phyloP scores from a whole-genome alignment of 2,888 invertebrate genomes.

The Leucozona laternaria region DNA sequence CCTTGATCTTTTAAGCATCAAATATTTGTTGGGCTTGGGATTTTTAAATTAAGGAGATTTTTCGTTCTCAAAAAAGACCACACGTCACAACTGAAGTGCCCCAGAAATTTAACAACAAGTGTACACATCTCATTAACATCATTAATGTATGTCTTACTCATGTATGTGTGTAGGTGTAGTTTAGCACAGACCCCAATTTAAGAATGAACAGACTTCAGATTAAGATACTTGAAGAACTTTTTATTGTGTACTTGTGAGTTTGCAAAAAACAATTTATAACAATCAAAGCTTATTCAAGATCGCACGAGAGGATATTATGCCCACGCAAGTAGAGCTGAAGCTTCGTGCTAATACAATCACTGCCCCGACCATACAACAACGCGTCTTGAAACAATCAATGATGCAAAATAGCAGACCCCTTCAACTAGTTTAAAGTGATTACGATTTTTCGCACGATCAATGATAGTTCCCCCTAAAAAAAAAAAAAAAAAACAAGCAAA shows the following conservation, averaged over 20 bases:
- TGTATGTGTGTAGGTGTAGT: neutral
- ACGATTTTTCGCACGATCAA: conserved; percentile 49
- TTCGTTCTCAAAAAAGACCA: neutral
- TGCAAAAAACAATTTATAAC: conserved; percentile 46
- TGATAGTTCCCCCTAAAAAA: conserved; percentile 10
- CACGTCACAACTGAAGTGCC: neutral
- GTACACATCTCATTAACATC: neutral
- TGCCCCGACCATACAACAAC: conserved; percentile 6
- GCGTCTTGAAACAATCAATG: conserved; percentile 52
- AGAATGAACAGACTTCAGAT: neutral
- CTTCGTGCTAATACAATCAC: conserved; percentile 46
- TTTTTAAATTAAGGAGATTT: neutral
- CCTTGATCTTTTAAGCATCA: neutral
- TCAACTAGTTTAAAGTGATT: neutral
- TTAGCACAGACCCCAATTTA: neutral
- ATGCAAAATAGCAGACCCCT: conserved; percentile 32
- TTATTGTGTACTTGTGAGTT: neutral
- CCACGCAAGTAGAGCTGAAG: conserved; percentile 32
- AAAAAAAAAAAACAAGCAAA: neutral
- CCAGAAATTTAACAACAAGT: neutral
- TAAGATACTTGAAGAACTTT: neutral
- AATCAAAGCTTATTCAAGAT: conserved; percentile 58
- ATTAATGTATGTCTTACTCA: neutral
- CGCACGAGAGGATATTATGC: conserved; percentile 51
- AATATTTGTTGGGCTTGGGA: neutral